A percentile compares a stretch with the other conserved stretches of the same genome.
These are phyloP conservation scores for Harpegnathos saltator DNA, from an alignment of 1,140 invertebrate species.

Conservation along the genomic window DNA sequence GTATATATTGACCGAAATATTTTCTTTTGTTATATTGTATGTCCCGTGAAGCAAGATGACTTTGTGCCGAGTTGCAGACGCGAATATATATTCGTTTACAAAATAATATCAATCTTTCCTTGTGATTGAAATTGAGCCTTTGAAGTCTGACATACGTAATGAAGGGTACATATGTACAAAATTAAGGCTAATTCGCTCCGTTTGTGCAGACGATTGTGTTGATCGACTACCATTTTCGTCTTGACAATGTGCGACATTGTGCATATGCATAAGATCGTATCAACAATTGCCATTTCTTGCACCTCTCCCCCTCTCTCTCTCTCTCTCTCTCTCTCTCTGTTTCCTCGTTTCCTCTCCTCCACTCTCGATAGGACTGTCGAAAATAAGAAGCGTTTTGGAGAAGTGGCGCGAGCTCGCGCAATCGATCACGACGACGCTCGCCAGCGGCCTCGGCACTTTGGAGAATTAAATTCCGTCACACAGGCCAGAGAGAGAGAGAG, in stretches of 20 bases:
- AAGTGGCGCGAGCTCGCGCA: conserved; percentile 36
- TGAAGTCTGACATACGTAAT: not conserved
- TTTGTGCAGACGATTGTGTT: not conserved
- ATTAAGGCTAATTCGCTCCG: not conserved
- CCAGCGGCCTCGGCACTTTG: conserved; percentile 52
- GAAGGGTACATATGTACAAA: conserved; percentile 8
- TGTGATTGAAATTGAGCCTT: conserved; percentile 14
- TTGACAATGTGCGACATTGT: conserved; percentile 2
- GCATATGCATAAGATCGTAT: conserved; percentile 13
- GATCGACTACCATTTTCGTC: not conserved
- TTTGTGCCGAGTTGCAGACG: too few relatives aligned
- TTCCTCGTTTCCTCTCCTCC: conserved; percentile 22
- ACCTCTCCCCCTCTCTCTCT: not conserved
- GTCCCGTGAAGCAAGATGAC: too few relatives aligned
- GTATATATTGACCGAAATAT: too few relatives aligned
- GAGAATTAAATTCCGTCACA: conserved; percentile 64
- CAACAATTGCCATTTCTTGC: not conserved
- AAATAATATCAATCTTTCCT: conserved; percentile 20
- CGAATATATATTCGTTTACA: not conserved
- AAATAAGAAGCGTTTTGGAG: conserved; percentile 45
- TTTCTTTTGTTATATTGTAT: too few relatives aligned
- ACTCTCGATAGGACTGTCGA: conserved; percentile 13
- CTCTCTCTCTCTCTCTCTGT: not conserved
- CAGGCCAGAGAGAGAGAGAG: conserved; percentile 6
- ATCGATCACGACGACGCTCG: conserved; percentile 60